Evolutionary conservation across 2,888 invertebrate genomes (phyloP).

Genomic region (Cantharis nigra): DNA sequence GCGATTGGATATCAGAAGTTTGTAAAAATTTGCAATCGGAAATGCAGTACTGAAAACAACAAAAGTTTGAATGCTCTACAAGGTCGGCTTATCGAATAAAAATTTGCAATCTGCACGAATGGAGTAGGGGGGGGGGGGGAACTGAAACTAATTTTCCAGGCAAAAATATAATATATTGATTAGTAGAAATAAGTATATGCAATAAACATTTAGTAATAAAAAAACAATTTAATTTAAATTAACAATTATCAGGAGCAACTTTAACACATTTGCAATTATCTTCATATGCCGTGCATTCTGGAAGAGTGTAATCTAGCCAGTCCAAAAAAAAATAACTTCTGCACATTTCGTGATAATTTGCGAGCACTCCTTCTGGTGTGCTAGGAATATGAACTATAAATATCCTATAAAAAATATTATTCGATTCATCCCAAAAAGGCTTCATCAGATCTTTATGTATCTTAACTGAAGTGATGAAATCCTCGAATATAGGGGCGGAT

Average conservation of each 20-base stretch:
- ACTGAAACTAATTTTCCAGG: background rate
- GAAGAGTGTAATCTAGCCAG: background rate
- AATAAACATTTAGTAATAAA: background rate
- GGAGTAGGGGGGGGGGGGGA: too few species aligned
- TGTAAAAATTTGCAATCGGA: background rate
- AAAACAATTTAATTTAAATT: background rate
- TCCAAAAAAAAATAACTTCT: background rate
- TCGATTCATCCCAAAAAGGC: background rate
- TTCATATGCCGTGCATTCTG: background rate
- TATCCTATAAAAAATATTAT: background rate
- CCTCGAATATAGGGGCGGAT: background rate
- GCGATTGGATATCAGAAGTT: background rate
- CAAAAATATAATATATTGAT: background rate
- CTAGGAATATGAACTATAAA: background rate
- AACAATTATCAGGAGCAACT: background rate
- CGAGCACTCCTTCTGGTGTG: background rate
- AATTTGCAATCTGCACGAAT: too few species aligned
- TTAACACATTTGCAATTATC: background rate
- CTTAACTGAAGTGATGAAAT: background rate
- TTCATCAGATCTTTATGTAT: background rate
- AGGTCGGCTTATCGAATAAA: background rate
- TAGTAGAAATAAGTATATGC: background rate
- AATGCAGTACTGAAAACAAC: background rate
- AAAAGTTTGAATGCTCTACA: background rate
- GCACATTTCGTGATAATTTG: background rate